Percentiles rank a stretch among this genome's conserved stretches.
These are phyloP conservation scores for Habropoda laboriosa DNA, from an alignment of 1,140 invertebrate genomes.

Conservation along the genomic window DNA sequence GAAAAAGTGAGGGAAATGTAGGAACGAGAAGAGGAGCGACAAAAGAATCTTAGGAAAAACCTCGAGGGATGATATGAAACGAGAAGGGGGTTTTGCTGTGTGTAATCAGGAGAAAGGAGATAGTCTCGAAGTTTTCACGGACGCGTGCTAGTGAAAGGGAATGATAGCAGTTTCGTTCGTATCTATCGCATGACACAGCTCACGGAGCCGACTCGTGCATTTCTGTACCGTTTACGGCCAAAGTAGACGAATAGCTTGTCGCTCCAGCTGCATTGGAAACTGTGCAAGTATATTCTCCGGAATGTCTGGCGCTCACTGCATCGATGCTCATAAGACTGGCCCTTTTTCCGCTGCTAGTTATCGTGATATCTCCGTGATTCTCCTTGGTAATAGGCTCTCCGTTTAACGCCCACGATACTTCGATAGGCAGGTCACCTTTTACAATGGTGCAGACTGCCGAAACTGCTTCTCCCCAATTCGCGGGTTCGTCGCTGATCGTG, in stretches of 20 bases:
- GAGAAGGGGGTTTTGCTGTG: neutral
- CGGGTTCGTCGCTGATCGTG: conserved; percentile 83
- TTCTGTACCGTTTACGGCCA: conserved; percentile 87
- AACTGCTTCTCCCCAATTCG: conserved; percentile 85
- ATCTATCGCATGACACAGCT: conserved; percentile 36
- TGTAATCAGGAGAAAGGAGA: neutral
- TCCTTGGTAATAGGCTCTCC: conserved; percentile 70
- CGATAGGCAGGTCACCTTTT: conserved; percentile 86
- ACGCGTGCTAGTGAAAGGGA: conserved; percentile 29
- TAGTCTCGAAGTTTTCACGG: conserved; percentile 20
- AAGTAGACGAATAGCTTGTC: conserved; percentile 85
- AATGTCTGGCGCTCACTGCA: conserved; percentile 87
- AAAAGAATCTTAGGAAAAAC: too few species aligned
- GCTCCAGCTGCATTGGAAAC: conserved; percentile 87
- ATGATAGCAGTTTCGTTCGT: conserved; percentile 21
- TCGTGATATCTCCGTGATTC: conserved; percentile 62
- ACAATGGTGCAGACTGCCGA: conserved; percentile 86
- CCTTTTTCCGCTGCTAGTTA: conserved; percentile 82
- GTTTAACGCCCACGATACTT: conserved; percentile 86
- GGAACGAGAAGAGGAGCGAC: neutral
- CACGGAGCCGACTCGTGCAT: conserved; percentile 41
- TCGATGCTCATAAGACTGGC: conserved; percentile 90
- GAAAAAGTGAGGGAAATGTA: neutral
- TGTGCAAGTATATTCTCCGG: conserved; percentile 91
- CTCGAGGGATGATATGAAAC: neutral